phyloP scores from a whole-genome alignment of 1,140 invertebrate genomes.

The Drosophila auraria region DNA sequence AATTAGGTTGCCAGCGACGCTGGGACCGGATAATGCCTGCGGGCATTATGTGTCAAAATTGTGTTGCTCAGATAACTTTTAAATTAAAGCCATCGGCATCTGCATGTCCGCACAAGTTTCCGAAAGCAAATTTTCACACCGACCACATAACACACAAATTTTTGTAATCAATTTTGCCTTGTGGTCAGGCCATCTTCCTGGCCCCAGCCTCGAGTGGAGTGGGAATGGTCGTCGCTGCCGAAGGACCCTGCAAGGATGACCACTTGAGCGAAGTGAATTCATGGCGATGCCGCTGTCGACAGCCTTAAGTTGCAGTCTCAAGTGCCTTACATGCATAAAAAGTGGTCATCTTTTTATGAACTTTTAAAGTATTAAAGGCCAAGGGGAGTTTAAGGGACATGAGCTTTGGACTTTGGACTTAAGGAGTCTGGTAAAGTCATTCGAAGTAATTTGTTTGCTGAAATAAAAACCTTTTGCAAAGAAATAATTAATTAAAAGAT shows the following conservation, averaged over 20 bases:
- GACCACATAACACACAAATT: slow-evolving; percentile 60
- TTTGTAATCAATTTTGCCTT: slow-evolving; percentile 80
- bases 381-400: not conserved
- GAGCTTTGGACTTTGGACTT: not conserved
- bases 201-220: not conserved
- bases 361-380: slow-evolving; percentile 10
- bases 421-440: not conserved
- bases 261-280: slow-evolving; percentile 59
- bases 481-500: too few species aligned
- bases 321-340: slow-evolving; percentile 42
- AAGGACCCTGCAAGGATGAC: slow-evolving; percentile 13
- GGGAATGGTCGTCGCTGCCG: not conserved
- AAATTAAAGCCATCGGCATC: slow-evolving; percentile 74
- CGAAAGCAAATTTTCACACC: slow-evolving; percentile 59
- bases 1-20: slow-evolving; percentile 68
- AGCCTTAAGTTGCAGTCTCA: slow-evolving; percentile 48
- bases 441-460: not conserved
- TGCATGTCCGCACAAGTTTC: slow-evolving; percentile 42
- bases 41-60: slow-evolving; percentile 76
- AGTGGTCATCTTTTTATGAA: slow-evolving; percentile 14
- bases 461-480: too few species aligned
- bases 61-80: slow-evolving; percentile 83
- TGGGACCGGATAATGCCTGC: slow-evolving; percentile 51
- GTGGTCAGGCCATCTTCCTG: slow-evolving; percentile 59
- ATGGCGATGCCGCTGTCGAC: slow-evolving; percentile 30